A percentile compares a stretch with the other conserved stretches of the same genome.
These are phyloP conservation scores for Dryobates pubescens DNA, from an alignment of 2,797 vertebrate species.

Conservation along the genomic window DNA sequence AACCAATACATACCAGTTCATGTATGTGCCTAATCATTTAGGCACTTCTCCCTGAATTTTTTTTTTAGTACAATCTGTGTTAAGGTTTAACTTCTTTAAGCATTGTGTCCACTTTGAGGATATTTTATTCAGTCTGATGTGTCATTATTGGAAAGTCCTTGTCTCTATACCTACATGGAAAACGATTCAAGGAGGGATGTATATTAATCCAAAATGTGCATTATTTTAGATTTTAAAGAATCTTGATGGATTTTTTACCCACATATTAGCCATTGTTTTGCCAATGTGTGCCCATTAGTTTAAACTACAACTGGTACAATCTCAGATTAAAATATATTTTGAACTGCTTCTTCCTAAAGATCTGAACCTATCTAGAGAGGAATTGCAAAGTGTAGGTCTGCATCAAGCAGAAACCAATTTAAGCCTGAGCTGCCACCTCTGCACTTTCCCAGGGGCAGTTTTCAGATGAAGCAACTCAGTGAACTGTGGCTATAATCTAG, in stretches of 20 bases:
- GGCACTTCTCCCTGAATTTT: neutral
- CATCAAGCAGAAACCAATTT: neutral
- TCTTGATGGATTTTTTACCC: neutral
- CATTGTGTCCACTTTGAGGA: neutral
- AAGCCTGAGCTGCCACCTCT: neutral
- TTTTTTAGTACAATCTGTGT: neutral
- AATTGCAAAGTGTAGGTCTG: neutral
- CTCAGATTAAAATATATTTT: neutral
- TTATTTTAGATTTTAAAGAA: neutral
- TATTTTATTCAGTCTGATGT: neutral
- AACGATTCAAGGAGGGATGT: neutral
- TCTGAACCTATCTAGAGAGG: neutral
- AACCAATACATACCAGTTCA: constrained; percentile 6
- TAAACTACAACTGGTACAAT: neutral
- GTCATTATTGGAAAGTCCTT: neutral
- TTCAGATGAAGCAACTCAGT: neutral
- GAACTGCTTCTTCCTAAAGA: neutral
- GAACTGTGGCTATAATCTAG: neutral
- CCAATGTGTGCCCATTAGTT: neutral
- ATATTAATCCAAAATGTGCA: neutral
- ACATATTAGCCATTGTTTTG: neutral
- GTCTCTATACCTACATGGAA: neutral
- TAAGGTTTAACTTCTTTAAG: neutral
- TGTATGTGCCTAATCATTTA: constrained; percentile 11
- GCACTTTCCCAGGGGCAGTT: neutral